A percentile compares a stretch with the other conserved stretches of the same genome.
phyloP scores from a whole-genome alignment of 2,113 vertebrate species.

The Cyanoderma ruficeps region DNA sequence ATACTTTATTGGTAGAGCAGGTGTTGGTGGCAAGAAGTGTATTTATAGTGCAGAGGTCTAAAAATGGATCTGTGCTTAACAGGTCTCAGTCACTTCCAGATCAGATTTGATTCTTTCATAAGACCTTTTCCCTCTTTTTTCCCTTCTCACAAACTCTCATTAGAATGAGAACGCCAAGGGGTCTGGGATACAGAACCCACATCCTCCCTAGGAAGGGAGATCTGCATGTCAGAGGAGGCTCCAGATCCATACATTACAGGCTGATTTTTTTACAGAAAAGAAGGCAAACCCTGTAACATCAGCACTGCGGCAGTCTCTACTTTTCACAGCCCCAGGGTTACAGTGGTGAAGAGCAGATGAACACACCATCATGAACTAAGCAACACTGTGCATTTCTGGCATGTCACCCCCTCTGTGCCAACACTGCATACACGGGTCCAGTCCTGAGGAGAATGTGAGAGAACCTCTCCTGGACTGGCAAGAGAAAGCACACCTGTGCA shows the following conservation, averaged over 20 bases:
- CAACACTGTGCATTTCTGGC: neutral
- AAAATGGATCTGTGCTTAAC: constrained; percentile 4
- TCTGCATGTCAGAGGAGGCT: neutral
- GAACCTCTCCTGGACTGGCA: neutral
- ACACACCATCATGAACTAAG: neutral
- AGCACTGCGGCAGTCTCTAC: neutral
- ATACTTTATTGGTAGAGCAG: constrained; percentile 37
- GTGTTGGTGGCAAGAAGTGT: constrained; percentile 1
- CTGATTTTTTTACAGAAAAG: neutral
- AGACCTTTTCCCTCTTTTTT: neutral
- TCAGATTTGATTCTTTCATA: neutral
- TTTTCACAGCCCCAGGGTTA: neutral
- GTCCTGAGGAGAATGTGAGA: neutral
- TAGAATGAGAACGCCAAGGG: neutral
- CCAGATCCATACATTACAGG: neutral
- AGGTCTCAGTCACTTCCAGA: constrained; percentile 12
- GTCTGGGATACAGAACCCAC: rapidly evolving
- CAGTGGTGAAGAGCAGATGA: neutral
- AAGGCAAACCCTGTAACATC: neutral
- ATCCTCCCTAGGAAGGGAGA: neutral
- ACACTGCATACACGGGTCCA: rapidly evolving
- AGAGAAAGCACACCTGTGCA: rapidly evolving
- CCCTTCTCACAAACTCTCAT: neutral
- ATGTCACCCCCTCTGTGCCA: neutral
- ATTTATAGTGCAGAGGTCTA: constrained; percentile 37